Evolutionary conservation across 2,113 vertebrate genomes (phyloP).

Genomic region (Tor tambroides): DNA sequence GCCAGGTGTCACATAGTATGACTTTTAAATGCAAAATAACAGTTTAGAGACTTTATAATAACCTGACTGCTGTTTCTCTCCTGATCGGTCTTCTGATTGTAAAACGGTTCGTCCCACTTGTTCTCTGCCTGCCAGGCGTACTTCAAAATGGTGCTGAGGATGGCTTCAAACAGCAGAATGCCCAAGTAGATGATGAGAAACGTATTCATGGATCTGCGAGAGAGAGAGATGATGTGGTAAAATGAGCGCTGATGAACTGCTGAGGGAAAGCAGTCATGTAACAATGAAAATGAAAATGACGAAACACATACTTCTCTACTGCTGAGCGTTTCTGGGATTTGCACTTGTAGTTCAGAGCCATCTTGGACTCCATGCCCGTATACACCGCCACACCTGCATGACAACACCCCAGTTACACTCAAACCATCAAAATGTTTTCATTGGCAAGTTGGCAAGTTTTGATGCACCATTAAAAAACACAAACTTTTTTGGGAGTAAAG

Average conservation of each 20-base stretch:
- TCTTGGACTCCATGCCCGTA: constrained; percentile 99
- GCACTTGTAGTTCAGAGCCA: constrained; percentile 99
- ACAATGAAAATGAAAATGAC: not conserved
- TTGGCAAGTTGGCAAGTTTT: not conserved
- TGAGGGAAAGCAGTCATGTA: not conserved
- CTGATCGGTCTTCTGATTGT: constrained; percentile 92
- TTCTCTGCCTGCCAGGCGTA: constrained; percentile 93
- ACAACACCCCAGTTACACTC: not conserved
- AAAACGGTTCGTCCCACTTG: constrained; percentile 94
- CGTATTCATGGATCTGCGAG: constrained; percentile 94
- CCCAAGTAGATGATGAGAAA: constrained; percentile 96
- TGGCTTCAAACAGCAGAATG: constrained; percentile 92
- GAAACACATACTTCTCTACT: constrained; percentile 90
- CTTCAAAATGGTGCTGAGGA: constrained; percentile 96
- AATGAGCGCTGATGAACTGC: not conserved
- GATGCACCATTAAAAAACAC: not conserved
- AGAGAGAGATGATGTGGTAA: not conserved
- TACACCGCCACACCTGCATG: constrained; percentile 91
- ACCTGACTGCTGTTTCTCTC: constrained; percentile 97
- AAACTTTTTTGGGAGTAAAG: not conserved
- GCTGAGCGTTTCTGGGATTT: constrained; percentile 99
- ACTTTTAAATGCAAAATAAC: not conserved
- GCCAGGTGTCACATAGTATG: not conserved
- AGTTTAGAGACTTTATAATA: not conserved
- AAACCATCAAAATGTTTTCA: too few relatives aligned